Base-by-base conservation (phyloP, 2,113 vertebrate species). In the Leucopsar rothschildi region DNA sequence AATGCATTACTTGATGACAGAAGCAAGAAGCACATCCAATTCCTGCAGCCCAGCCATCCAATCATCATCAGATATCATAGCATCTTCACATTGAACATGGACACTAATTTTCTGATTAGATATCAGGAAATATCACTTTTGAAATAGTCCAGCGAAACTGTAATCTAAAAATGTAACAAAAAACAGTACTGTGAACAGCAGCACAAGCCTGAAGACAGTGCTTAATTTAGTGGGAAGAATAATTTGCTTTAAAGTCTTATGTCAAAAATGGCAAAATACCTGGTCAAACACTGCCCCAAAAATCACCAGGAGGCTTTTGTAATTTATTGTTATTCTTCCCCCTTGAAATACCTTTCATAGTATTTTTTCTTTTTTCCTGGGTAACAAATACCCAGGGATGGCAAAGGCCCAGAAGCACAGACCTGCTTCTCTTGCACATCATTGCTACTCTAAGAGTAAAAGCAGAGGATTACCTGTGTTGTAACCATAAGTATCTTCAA, bases 401-500 rank as follows among this genome's bases (percentile, higher is more conserved):
- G 37, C 40, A 56, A 40, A 44, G n/a, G 5, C 35, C 60, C 68
- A 71, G 39, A 28, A 86, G 15, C 52, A 78, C 33, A 81, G 29
- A 75, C 5, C n/a, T 66, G 20, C 40, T 71, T 64, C 60, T 66
- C 71, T 47, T 20, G 31, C 25, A 27, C 27, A 45, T 9, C 61
- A 50, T 0, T 53, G 15, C 39, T 50, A 28, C 4, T 3, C 27
- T 2, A 33, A 65, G 56, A 90, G 44, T 45, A 21, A 68, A 70
- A 85, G 9, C 20, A 86, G 11, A 87, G 14, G 40, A 59, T 97
- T 98, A 99, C 99, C 98, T 99, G 99, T 25, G 98, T 98, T 5
- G 99, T 99, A 94, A 99, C 98, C 99, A 99, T 99, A 89, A 98
- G 93, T 60, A 99, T 99, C 98, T 99, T 99, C 93, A 99, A 96